These are phyloP conservation scores for Meandrina meandrites DNA, from an alignment of 92 coral and sea anemone genomes.

Conservation along the genomic window DNA sequence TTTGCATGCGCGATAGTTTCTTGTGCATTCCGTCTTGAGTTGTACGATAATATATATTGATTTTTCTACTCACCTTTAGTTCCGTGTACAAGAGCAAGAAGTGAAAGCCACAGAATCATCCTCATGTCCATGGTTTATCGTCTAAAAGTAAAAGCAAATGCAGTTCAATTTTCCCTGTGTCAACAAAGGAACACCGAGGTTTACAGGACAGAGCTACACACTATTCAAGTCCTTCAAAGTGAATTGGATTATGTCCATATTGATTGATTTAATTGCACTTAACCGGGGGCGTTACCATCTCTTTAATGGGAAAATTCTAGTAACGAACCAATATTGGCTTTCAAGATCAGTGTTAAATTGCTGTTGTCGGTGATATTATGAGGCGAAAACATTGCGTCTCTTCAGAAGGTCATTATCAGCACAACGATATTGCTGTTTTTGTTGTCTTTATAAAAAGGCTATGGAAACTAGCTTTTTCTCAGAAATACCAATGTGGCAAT, in stretches of 20 bases:
- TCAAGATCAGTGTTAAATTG: conserved; percentile 25
- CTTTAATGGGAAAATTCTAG: conserved; percentile 6
- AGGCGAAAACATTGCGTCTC: not conserved
- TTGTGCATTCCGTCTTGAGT: not conserved
- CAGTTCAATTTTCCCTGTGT: not conserved
- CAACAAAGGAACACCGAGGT: not conserved
- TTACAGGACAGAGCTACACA: not conserved
- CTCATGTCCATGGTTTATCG: not conserved
- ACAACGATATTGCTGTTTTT: not conserved
- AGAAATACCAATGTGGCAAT: not conserved
- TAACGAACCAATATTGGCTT: conserved; percentile 25
- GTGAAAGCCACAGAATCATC: not conserved
- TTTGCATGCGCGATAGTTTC: not conserved
- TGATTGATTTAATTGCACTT: conserved; percentile 18
- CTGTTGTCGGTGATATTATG: conserved; percentile 9
- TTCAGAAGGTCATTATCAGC: not conserved
- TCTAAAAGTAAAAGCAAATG: conserved; percentile 6
- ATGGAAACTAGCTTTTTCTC: not conserved
- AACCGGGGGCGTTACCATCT: conserved; percentile 17
- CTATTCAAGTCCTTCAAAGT: not conserved
- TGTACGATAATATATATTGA: not conserved
- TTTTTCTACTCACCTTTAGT: conserved; percentile 20
- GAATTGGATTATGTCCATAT: not conserved
- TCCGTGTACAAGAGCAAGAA: not conserved
- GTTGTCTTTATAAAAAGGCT: not conserved